Evolutionary conservation across 2,888 invertebrate genomes (phyloP).

Genomic region (Gastrophysa polygoni): DNA sequence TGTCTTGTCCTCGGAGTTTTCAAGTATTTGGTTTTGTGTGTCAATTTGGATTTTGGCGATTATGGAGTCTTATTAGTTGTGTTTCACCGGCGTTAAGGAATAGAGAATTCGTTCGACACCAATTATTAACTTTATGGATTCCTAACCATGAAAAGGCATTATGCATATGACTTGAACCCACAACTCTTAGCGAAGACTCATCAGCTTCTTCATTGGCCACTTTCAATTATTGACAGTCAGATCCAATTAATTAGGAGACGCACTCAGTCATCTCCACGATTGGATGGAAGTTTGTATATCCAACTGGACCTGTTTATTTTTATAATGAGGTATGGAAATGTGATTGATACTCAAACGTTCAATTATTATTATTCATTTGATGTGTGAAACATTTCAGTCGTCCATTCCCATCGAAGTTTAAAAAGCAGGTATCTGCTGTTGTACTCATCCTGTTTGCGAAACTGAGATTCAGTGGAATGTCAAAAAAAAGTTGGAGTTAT

Average conservation of each 20-base stretch:
- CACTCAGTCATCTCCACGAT: slow-evolving; percentile 18
- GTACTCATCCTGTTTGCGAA: neutral
- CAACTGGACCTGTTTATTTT: slow-evolving; percentile 24
- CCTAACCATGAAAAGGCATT: neutral
- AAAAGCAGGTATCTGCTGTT: slow-evolving; percentile 1
- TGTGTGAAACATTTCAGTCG: slow-evolving; percentile 19
- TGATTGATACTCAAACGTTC: slow-evolving; percentile 18
- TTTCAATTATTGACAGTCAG: neutral
- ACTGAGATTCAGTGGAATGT: neutral
- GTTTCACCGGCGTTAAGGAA: too few relatives aligned
- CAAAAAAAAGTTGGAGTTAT: too few relatives aligned
- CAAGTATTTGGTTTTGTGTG: too few relatives aligned
- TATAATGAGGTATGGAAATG: slow-evolving; percentile 6
- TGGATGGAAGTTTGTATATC: slow-evolving; percentile 16
- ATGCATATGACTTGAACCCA: neutral
- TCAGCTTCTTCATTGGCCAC: neutral
- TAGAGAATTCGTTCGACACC: too few relatives aligned
- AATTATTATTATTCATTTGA: slow-evolving; percentile 11
- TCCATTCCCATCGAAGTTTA: slow-evolving; percentile 18
- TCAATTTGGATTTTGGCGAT: too few relatives aligned
- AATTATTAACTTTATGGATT: neutral
- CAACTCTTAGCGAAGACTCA: neutral
- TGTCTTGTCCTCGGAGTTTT: too few relatives aligned
- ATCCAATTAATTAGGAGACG: slow-evolving; percentile 9
- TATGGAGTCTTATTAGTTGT: too few relatives aligned